A percentile compares a stretch with the other conserved stretches of the same genome.
phyloP scores from a whole-genome alignment of 2,888 invertebrate species.

The Diogma glabrata region DNA sequence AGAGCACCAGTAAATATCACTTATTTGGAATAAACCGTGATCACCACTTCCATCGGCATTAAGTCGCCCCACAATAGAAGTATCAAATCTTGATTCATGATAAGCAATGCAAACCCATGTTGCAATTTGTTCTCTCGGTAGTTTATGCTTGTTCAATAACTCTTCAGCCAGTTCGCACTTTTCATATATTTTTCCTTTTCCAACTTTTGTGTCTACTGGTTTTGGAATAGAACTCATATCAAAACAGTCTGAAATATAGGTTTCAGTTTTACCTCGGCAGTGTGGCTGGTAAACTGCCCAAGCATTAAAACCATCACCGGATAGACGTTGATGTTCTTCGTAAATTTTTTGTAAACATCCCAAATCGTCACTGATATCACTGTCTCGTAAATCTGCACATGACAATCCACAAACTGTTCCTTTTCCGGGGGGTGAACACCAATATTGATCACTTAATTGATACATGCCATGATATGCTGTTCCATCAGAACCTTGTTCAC shows the following conservation, averaged over 20 bases:
- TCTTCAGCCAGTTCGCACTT: constrained; percentile 59
- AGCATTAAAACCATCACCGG: constrained; percentile 55
- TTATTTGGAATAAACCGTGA: constrained; percentile 64
- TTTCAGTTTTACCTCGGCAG: constrained; percentile 23
- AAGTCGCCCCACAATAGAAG: constrained; percentile 36
- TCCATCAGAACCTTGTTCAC: constrained; percentile 32
- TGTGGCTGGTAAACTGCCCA: constrained; percentile 31
- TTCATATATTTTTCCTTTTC: constrained; percentile 38
- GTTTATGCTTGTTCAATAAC: constrained; percentile 41
- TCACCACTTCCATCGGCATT: constrained; percentile 47
- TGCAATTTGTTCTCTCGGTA: constrained; percentile 41
- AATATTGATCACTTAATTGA: constrained; percentile 60
- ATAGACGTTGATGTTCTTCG: constrained; percentile 52
- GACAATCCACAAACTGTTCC: constrained; percentile 49
- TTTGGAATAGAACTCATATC: not conserved
- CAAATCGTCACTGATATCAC: constrained; percentile 58
- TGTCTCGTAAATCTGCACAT: constrained; percentile 52
- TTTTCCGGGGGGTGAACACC: constrained; percentile 47
- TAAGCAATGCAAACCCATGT: constrained; percentile 62
- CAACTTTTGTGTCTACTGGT: not conserved
- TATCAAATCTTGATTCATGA: constrained; percentile 57
- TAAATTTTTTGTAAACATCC: constrained; percentile 50
- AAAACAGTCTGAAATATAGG: constrained; percentile 4
- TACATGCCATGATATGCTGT: constrained; percentile 61
- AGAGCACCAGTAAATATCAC: constrained; percentile 58